Evolutionary conservation across 2,888 invertebrate genomes (phyloP).

Genomic region (Drosophila kokeensis): DNA sequence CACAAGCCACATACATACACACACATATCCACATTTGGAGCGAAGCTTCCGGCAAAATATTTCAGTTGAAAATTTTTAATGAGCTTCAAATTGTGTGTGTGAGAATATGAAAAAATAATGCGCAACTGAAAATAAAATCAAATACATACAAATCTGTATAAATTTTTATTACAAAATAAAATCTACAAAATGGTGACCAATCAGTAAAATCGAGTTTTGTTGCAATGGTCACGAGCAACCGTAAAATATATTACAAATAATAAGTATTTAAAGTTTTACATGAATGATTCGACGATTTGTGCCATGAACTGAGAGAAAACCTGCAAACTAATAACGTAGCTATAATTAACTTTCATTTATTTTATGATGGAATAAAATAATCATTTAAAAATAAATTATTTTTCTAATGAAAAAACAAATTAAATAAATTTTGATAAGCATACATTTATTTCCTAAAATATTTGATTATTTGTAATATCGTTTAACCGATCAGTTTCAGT

Average conservation of each 20-base stretch:
- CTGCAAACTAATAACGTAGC: not conserved
- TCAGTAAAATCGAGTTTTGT: constrained; percentile 21
- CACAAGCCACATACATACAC: constrained; percentile 9
- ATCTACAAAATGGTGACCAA: constrained; percentile 19
- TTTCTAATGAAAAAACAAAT: not conserved
- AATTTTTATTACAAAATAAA: constrained; percentile 41
- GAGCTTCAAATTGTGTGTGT: constrained; percentile 70
- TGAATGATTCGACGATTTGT: not conserved
- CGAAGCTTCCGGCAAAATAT: constrained; percentile 75
- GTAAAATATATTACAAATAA: not conserved
- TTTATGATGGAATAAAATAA: not conserved
- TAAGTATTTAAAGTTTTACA: not conserved
- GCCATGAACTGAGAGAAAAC: not conserved
- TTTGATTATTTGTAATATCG: not conserved
- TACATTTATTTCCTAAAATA: not conserved
- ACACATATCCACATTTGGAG: constrained; percentile 41
- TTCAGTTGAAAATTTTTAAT: constrained; percentile 81
- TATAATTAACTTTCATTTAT: not conserved
- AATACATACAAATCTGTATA: constrained; percentile 24
- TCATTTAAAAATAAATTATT: not conserved
- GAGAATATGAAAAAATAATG: constrained; percentile 35
- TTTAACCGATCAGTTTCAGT: not conserved
- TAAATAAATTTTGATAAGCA: not conserved
- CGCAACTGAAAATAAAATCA: constrained; percentile 32
- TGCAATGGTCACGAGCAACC: not conserved